Conservation (phyloP, 1,140 invertebrate genomes). For the Calycopis cecrops region DNA sequence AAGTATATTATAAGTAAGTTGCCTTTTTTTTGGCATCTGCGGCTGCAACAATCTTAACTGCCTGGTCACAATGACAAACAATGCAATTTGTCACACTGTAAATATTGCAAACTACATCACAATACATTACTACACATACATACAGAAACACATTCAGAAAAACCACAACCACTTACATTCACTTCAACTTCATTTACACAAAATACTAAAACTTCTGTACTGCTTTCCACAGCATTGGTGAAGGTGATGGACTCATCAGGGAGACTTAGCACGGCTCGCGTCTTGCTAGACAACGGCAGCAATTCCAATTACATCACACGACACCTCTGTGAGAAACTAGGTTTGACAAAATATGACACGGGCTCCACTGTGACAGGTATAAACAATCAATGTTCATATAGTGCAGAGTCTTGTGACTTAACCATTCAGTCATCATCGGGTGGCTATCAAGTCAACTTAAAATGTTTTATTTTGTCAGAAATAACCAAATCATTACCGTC, state of each 20-base stretch:
- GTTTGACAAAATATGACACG: background rate
- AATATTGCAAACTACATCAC: too few species aligned
- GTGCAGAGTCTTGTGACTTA: slow-evolving; percentile 33
- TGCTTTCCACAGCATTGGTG: slow-evolving; percentile 35
- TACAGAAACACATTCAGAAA: too few species aligned
- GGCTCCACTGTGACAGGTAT: slow-evolving; percentile 10
- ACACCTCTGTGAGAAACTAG: slow-evolving; percentile 22
- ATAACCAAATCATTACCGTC: slow-evolving; percentile 28
- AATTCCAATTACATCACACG: slow-evolving; percentile 24
- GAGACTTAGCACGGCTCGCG: slow-evolving; percentile 18
- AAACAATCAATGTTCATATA: slow-evolving; percentile 22
- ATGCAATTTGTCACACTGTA: too few species aligned
- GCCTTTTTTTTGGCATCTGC: too few species aligned
- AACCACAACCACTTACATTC: too few species aligned
- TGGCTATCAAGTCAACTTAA: slow-evolving; percentile 24
- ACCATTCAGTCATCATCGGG: slow-evolving; percentile 25
- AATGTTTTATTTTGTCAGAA: slow-evolving; percentile 33
- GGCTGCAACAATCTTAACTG: too few species aligned
- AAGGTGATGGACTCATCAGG: slow-evolving; percentile 19
- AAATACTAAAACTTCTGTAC: too few species aligned
- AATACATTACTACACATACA: too few species aligned
- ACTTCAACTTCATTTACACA: too few species aligned
- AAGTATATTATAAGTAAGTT: too few species aligned
- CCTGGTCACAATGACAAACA: too few species aligned
- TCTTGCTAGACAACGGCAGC: slow-evolving; percentile 30